These are phyloP conservation scores for Alligator sinensis DNA, from an alignment of 2,113 vertebrate genomes.

Conservation along the genomic window DNA sequence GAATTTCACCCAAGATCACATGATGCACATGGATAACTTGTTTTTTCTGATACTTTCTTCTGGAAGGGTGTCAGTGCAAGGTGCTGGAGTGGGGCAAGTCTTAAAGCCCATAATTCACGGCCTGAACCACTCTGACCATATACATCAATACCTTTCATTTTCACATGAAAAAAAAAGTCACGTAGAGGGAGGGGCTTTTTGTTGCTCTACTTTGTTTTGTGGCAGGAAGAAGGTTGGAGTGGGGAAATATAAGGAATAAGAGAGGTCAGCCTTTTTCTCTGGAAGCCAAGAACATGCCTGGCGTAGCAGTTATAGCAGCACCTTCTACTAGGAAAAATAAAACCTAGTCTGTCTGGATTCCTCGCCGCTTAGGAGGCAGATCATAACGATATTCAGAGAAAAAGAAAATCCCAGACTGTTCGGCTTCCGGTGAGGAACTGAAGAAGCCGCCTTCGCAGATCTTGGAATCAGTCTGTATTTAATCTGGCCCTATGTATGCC, in stretches of 20 bases:
- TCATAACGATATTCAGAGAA: neutral
- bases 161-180: rapidly evolving
- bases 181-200: neutral
- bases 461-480: neutral
- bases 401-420: rapidly evolving
- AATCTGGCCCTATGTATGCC: neutral
- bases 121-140: neutral
- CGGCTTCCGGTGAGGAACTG: neutral
- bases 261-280: neutral
- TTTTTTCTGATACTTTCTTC: neutral
- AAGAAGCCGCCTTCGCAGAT: neutral
- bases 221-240: neutral
- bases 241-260: neutral
- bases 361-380: rapidly evolving
- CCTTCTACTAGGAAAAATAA: rapidly evolving
- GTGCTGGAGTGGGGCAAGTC: neutral
- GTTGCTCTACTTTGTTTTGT: neutral
- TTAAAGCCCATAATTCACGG: neutral
- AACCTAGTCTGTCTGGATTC: neutral
- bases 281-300: rapidly evolving
- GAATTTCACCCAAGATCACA: neutral
- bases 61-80: neutral
- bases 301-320: neutral
- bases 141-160: rapidly evolving
- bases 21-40: neutral